Evolutionary conservation across 2,113 vertebrate species (phyloP).

Genomic region (Pluvianellus socialis): DNA sequence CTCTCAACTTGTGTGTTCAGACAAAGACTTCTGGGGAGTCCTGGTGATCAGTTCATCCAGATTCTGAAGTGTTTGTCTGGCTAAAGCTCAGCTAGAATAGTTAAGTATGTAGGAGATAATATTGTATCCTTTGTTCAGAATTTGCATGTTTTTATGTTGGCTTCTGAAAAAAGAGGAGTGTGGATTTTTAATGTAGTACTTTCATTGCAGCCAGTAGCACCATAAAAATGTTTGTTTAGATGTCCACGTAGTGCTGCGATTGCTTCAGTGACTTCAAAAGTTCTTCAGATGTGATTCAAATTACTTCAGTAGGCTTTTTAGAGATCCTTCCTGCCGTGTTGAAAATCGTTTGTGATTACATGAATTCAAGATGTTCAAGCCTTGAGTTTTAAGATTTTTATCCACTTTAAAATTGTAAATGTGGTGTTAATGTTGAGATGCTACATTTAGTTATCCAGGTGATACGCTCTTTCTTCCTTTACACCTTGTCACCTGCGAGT

Average conservation of each 20-base stretch:
- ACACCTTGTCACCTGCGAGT: fast-evolving
- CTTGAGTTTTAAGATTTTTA: not conserved
- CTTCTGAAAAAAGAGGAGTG: not conserved
- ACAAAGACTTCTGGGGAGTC: not conserved
- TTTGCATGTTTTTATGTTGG: not conserved
- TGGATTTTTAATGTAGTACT: not conserved
- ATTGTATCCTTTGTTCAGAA: not conserved
- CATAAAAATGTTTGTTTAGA: not conserved
- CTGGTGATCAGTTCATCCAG: not conserved
- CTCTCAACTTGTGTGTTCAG: not conserved
- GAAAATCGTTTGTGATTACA: not conserved
- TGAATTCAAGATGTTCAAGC: not conserved
- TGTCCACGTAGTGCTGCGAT: not conserved
- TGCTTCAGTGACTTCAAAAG: not conserved
- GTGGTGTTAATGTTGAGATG: not conserved
- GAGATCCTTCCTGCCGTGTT: not conserved
- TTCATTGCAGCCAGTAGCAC: not conserved
- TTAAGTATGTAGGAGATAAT: not conserved
- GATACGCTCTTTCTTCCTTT: not conserved
- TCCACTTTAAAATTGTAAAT: not conserved
- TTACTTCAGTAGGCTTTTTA: not conserved
- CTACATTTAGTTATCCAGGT: not conserved
- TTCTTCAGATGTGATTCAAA: not conserved
- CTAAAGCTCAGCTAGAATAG: not conserved
- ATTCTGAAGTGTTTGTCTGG: not conserved